Evolutionary conservation across 2,888 invertebrate genomes (phyloP).

Genomic region (Eumerus sabulonum): DNA sequence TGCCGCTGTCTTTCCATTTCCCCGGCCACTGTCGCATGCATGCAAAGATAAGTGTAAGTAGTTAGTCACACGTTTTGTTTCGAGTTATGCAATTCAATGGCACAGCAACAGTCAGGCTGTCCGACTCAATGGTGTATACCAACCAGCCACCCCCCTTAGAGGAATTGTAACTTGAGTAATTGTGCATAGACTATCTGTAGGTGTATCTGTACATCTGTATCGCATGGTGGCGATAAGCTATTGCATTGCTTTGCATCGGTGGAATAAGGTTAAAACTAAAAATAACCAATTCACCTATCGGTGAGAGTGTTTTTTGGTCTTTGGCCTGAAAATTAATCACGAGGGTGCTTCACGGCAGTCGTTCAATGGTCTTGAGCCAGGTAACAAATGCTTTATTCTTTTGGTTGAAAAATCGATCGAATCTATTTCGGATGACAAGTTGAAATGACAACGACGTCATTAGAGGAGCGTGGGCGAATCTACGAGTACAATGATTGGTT

Average conservation of each 20-base stretch:
- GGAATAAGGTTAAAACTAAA: conserved; percentile 60
- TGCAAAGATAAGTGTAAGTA: too few species aligned
- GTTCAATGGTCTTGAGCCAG: too few species aligned
- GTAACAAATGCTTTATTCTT: not conserved
- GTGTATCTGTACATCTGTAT: conserved; percentile 26
- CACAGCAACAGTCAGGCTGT: not conserved
- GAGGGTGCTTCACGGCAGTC: conserved; percentile 7
- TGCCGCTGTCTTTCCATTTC: too few species aligned
- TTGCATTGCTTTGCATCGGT: conserved; percentile 20
- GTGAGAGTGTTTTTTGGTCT: conserved; percentile 6
- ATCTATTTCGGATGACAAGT: conserved; percentile 50
- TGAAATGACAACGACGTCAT: conserved; percentile 26
- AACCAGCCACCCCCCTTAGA: conserved; percentile 10
- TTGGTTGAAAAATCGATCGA: conserved; percentile 43
- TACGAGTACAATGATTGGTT: not conserved
- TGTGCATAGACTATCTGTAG: conserved; percentile 10
- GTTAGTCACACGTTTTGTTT: conserved; percentile 11
- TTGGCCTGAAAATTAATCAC: conserved; percentile 52
- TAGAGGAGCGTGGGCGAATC: not conserved
- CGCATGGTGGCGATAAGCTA: conserved; percentile 40
- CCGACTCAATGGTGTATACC: not conserved
- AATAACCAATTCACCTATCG: conserved; percentile 47
- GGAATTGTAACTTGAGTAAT: conserved; percentile 26
- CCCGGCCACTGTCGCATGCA: too few species aligned
- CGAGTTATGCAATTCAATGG: conserved; percentile 40